Conservation (phyloP, 2,113 vertebrate species). For the Otocyon megalotis region DNA sequence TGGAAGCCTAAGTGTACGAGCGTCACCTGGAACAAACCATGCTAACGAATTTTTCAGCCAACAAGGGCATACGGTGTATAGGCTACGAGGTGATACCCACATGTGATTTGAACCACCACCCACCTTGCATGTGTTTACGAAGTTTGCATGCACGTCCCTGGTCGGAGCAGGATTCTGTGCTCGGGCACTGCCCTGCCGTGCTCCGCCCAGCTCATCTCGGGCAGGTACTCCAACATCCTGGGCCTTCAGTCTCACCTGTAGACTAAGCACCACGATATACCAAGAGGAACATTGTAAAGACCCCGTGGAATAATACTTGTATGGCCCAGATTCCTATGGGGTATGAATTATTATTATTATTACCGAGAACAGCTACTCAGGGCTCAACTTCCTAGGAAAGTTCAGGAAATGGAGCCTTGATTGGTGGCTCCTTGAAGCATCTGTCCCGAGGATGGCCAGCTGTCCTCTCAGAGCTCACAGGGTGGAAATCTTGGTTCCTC, state of each 20-base stretch:
- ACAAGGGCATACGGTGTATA: not conserved
- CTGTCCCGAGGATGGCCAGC: not conserved
- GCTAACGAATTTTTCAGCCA: not conserved
- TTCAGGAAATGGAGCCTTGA: not conserved
- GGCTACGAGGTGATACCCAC: not conserved
- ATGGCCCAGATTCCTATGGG: not conserved
- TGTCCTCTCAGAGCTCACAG: not conserved
- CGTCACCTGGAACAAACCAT: not conserved
- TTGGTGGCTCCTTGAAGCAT: no score
- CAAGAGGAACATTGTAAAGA: not conserved
- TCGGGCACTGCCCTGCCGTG: not conserved
- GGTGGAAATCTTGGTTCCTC: not conserved
- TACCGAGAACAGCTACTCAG: not conserved
- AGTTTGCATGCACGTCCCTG: fast-evolving
- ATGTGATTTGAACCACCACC: not conserved
- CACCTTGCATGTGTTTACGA: not conserved
- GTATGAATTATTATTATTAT: not conserved
- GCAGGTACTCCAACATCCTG: not conserved
- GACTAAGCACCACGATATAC: not conserved
- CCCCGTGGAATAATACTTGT: not conserved
- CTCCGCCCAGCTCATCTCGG: fast-evolving
- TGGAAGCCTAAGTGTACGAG: no score
- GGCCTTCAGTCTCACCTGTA: not conserved
- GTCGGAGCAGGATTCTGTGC: not conserved
- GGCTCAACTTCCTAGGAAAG: not conserved